Percentiles rank a stretch among this genome's conserved stretches.
Evolutionary conservation across 2,113 vertebrate genomes (phyloP).

Genomic region (Mastomys natalensis): DNA sequence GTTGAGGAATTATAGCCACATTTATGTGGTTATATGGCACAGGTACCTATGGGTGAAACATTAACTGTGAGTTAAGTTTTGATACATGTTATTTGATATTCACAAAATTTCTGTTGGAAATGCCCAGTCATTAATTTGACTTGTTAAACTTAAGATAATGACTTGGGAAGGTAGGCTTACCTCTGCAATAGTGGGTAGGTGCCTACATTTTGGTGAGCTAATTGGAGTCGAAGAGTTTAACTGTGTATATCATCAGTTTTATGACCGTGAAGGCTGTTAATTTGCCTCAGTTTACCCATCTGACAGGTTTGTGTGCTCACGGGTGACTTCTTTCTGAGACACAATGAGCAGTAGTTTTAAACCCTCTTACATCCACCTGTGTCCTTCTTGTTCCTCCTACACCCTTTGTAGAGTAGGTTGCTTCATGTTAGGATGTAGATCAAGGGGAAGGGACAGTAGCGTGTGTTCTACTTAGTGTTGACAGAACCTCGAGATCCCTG

Average conservation of each 20-base stretch:
- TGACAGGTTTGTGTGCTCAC: not conserved
- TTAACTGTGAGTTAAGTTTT: not conserved
- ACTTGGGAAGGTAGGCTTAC: not conserved
- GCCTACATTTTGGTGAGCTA: not conserved
- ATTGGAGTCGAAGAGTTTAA: not conserved
- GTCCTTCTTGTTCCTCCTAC: not conserved
- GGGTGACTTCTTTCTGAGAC: not conserved
- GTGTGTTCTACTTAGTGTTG: not conserved
- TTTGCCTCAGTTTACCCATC: not conserved
- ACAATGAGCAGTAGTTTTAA: not conserved
- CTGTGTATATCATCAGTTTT: not conserved
- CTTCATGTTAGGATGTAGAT: not conserved
- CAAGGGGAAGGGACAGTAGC: not conserved
- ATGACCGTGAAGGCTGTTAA: not conserved
- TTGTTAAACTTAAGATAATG: not conserved
- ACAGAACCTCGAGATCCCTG: not conserved
- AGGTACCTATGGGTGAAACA: not conserved
- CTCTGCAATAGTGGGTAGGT: not conserved
- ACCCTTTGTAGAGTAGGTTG: not conserved
- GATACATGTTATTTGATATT: conserved; percentile 2
- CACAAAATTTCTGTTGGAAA: not conserved
- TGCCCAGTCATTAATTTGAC: not conserved
- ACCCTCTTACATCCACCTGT: no score
- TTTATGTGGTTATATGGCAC: not conserved
- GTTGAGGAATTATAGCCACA: not conserved